phyloP scores from a whole-genome alignment of 2,113 vertebrate species.

The Pungitius pungitius region DNA sequence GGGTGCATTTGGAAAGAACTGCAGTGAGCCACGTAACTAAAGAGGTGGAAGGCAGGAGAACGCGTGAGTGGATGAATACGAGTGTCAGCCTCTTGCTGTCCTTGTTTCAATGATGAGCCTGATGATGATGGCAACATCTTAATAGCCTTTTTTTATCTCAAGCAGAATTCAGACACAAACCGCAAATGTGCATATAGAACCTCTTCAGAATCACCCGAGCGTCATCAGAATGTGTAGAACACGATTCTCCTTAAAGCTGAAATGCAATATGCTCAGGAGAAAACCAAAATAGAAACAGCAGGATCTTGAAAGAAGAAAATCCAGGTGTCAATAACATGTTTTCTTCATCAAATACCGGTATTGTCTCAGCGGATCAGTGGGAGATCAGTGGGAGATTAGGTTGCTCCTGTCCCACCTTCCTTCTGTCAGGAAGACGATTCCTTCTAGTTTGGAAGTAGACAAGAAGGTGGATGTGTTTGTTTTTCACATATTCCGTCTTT shows the following conservation, averaged over 20 bases:
- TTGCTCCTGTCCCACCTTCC: background rate
- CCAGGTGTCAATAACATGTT: background rate
- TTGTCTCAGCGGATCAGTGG: conserved; percentile 37
- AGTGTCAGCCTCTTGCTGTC: background rate
- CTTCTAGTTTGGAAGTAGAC: background rate
- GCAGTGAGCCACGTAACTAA: background rate
- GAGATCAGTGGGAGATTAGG: background rate
- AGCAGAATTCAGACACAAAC: background rate
- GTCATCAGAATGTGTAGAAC: background rate
- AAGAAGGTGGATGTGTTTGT: conserved; percentile 44
- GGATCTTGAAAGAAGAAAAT: background rate
- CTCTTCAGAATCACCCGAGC: background rate
- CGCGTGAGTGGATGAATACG: background rate
- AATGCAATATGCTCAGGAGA: background rate
- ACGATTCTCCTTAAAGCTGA: background rate
- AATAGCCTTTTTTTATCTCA: background rate
- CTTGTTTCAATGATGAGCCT: background rate
- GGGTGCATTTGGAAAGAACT: background rate
- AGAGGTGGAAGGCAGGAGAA: background rate
- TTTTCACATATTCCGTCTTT: conserved; percentile 45
- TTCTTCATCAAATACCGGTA: background rate
- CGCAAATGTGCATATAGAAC: background rate
- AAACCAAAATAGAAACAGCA: background rate
- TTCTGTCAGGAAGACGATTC: background rate
- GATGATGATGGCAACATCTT: background rate